Percentiles rank a stretch among this genome's conserved stretches.
Conservation (phyloP, 2,888 invertebrate genomes). For the Pristionchus exspectatus region DNA sequence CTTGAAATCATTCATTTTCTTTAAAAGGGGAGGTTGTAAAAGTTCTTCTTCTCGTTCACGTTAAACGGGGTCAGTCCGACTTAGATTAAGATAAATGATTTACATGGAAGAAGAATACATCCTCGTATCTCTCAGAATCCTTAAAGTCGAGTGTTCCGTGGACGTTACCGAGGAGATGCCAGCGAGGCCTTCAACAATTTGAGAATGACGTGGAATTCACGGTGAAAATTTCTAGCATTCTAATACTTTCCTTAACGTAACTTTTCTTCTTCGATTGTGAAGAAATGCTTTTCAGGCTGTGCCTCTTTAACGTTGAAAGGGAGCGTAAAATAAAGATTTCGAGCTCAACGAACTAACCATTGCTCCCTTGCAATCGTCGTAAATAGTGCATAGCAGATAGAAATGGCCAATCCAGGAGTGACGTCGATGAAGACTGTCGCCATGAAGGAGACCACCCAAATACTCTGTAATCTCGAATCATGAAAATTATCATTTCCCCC, state of each 20-base stretch:
- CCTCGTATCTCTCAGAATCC: slow-evolving; percentile 73
- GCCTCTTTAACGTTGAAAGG: not conserved
- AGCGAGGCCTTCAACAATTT: slow-evolving; percentile 70
- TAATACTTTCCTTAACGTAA: too few species aligned
- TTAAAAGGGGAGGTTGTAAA: too few species aligned
- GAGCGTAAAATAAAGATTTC: too few species aligned
- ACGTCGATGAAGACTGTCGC: slow-evolving; percentile 77
- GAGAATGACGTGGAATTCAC: too few species aligned
- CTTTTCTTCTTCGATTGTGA: not conserved
- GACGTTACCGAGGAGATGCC: slow-evolving; percentile 75
- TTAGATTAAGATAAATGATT: not conserved
- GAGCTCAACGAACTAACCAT: slow-evolving; percentile 63
- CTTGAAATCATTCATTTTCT: too few species aligned
- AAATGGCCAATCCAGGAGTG: slow-evolving; percentile 75
- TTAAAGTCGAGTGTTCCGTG: slow-evolving; percentile 72
- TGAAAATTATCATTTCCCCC: too few species aligned
- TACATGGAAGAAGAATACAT: slow-evolving; percentile 65
- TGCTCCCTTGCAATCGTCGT: slow-evolving; percentile 78
- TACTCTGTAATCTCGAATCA: slow-evolving; percentile 59
- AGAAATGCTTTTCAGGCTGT: not conserved
- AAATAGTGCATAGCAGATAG: slow-evolving; percentile 77
- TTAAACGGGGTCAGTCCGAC: not conserved
- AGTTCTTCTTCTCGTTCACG: slow-evolving; percentile 68
- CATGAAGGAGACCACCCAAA: slow-evolving; percentile 78
- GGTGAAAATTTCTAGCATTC: too few species aligned